Percentiles rank a stretch among this genome's conserved stretches.
Evolutionary conservation across 2,113 vertebrate species (phyloP).

Genomic region (Conger conger): DNA sequence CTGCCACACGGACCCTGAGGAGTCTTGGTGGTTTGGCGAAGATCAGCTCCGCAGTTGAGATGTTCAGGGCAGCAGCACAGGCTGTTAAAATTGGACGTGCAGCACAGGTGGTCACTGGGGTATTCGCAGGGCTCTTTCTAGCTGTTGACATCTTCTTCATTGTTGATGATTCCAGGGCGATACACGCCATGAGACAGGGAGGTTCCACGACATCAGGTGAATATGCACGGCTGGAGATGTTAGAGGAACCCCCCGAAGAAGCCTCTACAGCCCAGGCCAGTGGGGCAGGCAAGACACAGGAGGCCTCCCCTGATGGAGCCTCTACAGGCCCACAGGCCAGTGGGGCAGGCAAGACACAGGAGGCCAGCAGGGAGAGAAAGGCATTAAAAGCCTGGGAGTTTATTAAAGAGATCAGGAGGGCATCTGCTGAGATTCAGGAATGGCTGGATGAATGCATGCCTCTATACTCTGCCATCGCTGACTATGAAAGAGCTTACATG

Average conservation of each 20-base stretch:
- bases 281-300: too few relatives aligned
- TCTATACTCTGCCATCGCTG: too few relatives aligned
- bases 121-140: constrained; percentile 28
- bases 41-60: neutral
- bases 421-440: too few relatives aligned
- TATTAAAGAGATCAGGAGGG: too few relatives aligned
- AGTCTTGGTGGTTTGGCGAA: constrained; percentile 13
- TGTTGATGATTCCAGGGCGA: constrained; percentile 44
- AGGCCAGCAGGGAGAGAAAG: too few relatives aligned
- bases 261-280: too few relatives aligned
- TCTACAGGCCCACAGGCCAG: too few relatives aligned
- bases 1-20: neutral
- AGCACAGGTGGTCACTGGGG: constrained; percentile 19
- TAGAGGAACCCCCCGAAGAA: neutral
- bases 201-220: neutral
- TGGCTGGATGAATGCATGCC: too few relatives aligned
- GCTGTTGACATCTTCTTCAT: constrained; percentile 41
- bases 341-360: too few relatives aligned
- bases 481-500: too few relatives aligned
- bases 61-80: constrained; percentile 22
- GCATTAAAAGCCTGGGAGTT: too few relatives aligned
- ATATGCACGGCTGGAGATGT: neutral
- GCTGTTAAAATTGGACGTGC: constrained; percentile 20
- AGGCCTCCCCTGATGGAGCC: too few relatives aligned
- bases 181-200: constrained; percentile 33